These are phyloP conservation scores for Pristis pectinata DNA, from an alignment of 2,797 vertebrate species.

Conservation along the genomic window DNA sequence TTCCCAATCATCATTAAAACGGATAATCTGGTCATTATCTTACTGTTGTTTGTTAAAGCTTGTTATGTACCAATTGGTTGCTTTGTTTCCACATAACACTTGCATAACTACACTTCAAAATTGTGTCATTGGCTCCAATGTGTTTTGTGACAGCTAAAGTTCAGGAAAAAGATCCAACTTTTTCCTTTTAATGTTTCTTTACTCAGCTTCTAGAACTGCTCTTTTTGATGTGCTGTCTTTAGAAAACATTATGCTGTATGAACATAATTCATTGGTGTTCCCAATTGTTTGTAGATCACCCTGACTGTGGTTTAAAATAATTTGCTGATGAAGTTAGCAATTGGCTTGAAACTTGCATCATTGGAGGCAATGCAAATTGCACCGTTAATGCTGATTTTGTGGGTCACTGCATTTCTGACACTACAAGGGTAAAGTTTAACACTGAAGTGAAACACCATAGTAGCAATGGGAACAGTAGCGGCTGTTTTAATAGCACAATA, in stretches of 20 bases:
- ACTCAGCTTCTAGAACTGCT: not conserved
- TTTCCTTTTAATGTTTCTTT: not conserved
- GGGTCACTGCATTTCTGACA: not conserved
- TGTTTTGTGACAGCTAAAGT: not conserved
- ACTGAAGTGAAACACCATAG: not conserved
- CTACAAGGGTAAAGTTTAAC: not conserved
- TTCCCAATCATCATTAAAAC: not conserved
- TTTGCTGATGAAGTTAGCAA: not conserved
- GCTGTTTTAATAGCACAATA: not conserved
- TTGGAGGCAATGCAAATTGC: not conserved
- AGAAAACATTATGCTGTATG: too few relatives aligned
- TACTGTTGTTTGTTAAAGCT: not conserved
- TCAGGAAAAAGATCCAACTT: not conserved
- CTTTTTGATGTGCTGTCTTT: not conserved
- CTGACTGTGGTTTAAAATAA: not conserved
- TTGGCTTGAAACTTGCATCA: not conserved
- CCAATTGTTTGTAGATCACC: not conserved
- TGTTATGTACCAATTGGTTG: not conserved
- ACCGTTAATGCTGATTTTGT: slow-evolving; percentile 12
- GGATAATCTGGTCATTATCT: not conserved
- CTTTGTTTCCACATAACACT: not conserved
- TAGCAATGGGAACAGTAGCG: not conserved
- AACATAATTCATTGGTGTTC: not conserved
- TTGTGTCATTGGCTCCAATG: not conserved
- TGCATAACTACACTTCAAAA: not conserved